These are phyloP conservation scores for Arge pagana DNA, from an alignment of 2,888 invertebrate species.

Conservation along the genomic window DNA sequence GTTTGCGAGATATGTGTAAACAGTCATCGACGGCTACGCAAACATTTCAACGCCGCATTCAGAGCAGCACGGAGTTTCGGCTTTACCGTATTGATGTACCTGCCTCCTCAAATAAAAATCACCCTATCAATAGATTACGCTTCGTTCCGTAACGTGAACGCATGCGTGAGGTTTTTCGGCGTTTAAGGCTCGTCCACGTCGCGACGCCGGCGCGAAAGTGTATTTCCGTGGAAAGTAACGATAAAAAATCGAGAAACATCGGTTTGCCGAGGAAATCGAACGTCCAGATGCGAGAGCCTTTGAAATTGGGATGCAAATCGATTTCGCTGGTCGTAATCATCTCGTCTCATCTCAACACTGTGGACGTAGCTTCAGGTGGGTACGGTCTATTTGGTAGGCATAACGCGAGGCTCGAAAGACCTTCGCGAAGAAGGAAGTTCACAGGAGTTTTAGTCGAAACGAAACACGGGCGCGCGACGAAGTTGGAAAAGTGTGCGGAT, in stretches of 20 bases:
- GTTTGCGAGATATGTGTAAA: conserved; percentile 7
- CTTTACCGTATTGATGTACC: neutral
- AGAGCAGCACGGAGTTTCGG: neutral
- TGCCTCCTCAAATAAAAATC: neutral
- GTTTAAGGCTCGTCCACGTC: too few relatives aligned
- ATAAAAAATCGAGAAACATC: too few relatives aligned
- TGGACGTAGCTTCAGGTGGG: conserved; percentile 15
- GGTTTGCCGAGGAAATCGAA: too few relatives aligned
- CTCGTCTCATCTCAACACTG: too few relatives aligned
- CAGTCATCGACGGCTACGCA: neutral
- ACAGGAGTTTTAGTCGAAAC: neutral
- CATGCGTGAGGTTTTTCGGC: too few relatives aligned
- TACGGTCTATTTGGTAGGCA: conserved; percentile 13
- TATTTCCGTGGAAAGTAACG: too few relatives aligned
- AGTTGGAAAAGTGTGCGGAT: too few relatives aligned
- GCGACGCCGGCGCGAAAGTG: too few relatives aligned
- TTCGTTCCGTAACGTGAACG: neutral
- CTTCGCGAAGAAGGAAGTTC: conserved; percentile 20
- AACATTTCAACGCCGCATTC: neutral
- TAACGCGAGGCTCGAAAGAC: conserved; percentile 9
- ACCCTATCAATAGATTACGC: conserved; percentile 4
- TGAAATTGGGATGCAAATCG: too few relatives aligned
- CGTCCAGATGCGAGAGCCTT: too few relatives aligned
- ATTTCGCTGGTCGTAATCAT: too few relatives aligned
- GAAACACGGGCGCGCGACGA: too few relatives aligned